These are phyloP conservation scores for Psix sp. DNA, from an alignment of 1,140 invertebrate species.

Conservation along the genomic window DNA sequence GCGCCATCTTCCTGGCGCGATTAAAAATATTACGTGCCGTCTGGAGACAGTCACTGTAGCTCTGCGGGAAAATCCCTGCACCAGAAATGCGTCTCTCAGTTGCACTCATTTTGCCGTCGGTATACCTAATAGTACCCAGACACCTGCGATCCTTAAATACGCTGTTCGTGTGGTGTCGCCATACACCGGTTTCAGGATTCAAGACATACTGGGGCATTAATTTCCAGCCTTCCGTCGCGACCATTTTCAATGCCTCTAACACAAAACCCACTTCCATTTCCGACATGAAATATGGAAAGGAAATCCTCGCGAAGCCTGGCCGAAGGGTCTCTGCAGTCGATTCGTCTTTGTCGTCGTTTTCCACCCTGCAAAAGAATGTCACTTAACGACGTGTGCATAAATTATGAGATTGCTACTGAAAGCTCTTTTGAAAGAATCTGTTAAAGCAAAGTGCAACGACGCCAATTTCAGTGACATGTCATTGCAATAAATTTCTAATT, in stretches of 20 bases:
- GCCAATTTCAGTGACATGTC: too few species aligned
- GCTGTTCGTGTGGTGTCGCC: slow-evolving; percentile 89
- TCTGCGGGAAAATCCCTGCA: slow-evolving; percentile 83
- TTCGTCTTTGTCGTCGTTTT: slow-evolving; percentile 66
- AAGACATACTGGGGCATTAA: slow-evolving; percentile 91
- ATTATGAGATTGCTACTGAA: too few species aligned
- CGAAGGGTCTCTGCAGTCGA: slow-evolving; percentile 84
- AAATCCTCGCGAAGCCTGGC: slow-evolving; percentile 91
- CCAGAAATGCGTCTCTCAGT: slow-evolving; percentile 83
- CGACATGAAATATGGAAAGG: slow-evolving; percentile 90
- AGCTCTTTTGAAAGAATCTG: too few species aligned
- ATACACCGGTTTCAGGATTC: slow-evolving; percentile 92
- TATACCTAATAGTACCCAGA: slow-evolving; percentile 87
- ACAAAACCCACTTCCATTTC: slow-evolving; percentile 89
- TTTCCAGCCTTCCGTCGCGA: slow-evolving; percentile 93
- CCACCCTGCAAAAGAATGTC: slow-evolving; percentile 57
- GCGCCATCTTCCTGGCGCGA: slow-evolving; percentile 85
- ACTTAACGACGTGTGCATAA: too few species aligned
- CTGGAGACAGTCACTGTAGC: slow-evolving; percentile 85
- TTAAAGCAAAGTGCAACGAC: too few species aligned
- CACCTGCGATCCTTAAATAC: slow-evolving; percentile 89
- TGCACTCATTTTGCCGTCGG: slow-evolving; percentile 85
- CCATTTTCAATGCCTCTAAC: slow-evolving; percentile 90
- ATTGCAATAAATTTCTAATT: too few species aligned
- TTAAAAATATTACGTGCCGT: slow-evolving; percentile 88